phyloP scores from a whole-genome alignment of 1,140 invertebrate species.

The Phthorimaea operculella region DNA sequence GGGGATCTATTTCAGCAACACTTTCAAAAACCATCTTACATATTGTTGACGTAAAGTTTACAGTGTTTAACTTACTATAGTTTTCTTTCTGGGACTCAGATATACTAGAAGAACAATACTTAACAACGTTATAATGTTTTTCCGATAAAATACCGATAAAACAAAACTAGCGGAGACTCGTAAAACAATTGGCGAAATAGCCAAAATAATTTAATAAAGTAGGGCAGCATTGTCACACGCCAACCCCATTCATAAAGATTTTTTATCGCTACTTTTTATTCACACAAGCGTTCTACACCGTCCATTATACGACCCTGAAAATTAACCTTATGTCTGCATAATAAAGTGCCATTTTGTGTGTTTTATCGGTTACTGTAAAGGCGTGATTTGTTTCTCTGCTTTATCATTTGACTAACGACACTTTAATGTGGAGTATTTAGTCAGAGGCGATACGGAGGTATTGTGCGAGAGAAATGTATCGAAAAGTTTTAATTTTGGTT shows the following conservation, averaged over 20 bases:
- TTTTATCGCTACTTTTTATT: constrained; percentile 31
- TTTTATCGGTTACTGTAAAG: constrained; percentile 1
- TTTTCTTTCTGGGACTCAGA: no score
- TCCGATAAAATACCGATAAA: not conserved
- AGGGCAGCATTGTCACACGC: constrained; percentile 47
- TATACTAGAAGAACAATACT: no score
- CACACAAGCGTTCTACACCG: not conserved
- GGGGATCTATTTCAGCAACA: no score
- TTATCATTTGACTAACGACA: constrained; percentile 59
- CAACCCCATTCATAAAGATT: constrained; percentile 55
- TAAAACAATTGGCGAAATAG: constrained; percentile 57
- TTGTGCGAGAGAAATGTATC: constrained; percentile 61
- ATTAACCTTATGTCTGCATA: not conserved
- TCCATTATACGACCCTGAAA: not conserved
- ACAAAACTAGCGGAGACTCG: constrained; percentile 21
- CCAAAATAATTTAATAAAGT: constrained; percentile 53
- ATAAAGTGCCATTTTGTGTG: not conserved
- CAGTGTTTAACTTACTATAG: no score
- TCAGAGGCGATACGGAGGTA: constrained; percentile 47
- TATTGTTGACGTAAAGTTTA: no score
- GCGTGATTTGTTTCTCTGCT: constrained; percentile 16
- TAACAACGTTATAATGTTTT: no score
- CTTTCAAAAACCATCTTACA: no score
- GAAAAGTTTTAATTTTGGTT: constrained; percentile 65
- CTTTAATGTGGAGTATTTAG: constrained; percentile 62